Evolutionary conservation across 1,140 invertebrate species (phyloP).

Genomic region (Drosophila pandora): DNA sequence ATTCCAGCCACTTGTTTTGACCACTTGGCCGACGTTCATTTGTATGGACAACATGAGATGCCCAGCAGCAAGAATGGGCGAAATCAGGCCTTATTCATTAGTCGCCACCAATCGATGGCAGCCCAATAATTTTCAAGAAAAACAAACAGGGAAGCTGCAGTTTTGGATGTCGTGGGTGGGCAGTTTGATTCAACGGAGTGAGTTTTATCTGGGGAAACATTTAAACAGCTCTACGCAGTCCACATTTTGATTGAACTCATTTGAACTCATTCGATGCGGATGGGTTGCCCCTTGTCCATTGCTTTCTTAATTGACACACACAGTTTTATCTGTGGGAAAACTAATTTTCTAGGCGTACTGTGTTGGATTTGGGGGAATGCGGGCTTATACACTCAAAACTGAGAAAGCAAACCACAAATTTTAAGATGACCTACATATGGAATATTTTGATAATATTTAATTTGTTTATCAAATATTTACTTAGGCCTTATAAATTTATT

Average conservation of each 20-base stretch:
- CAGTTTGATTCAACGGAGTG: slow-evolving; percentile 7
- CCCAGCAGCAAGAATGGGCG: slow-evolving; percentile 46
- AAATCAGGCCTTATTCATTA: slow-evolving; percentile 80
- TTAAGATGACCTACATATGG: background rate
- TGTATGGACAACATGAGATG: slow-evolving; percentile 53
- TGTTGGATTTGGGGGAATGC: slow-evolving; percentile 23
- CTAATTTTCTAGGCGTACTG: slow-evolving; percentile 72
- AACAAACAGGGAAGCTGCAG: slow-evolving; percentile 30
- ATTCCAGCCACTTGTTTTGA: slow-evolving; percentile 21
- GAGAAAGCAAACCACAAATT: background rate
- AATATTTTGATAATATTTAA: too few species aligned
- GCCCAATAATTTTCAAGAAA: slow-evolving; percentile 63
- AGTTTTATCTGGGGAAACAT: slow-evolving; percentile 40
- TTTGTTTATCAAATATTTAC: too few species aligned
- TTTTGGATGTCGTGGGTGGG: background rate
- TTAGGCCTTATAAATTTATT: too few species aligned
- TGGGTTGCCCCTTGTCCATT: slow-evolving; percentile 40
- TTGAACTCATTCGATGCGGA: slow-evolving; percentile 46
- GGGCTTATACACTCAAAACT: slow-evolving; percentile 3
- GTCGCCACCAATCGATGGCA: slow-evolving; percentile 46
- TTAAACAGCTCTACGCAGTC: slow-evolving; percentile 65
- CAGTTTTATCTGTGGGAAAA: slow-evolving; percentile 78
- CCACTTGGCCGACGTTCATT: slow-evolving; percentile 40
- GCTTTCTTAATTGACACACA: slow-evolving; percentile 70
- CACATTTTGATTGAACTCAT: slow-evolving; percentile 76